Conservation (phyloP, 2,888 invertebrate species). For the Drosophila mimica region DNA sequence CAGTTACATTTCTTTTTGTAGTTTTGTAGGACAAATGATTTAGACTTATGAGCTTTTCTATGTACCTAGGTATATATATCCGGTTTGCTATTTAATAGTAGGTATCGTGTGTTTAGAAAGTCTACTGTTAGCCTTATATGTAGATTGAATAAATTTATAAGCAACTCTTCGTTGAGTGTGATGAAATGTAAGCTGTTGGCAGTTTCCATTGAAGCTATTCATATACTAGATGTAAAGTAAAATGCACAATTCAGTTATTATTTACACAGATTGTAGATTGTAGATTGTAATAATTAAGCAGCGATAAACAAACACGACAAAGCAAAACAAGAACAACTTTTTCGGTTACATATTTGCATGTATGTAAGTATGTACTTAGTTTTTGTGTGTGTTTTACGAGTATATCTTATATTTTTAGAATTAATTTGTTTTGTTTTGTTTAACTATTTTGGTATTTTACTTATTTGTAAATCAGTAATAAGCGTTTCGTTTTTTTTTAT, state of each 20-base stretch:
- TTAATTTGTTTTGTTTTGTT: constrained; percentile 46
- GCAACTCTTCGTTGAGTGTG: constrained; percentile 31
- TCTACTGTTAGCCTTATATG: constrained; percentile 43
- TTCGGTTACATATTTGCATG: constrained; percentile 20
- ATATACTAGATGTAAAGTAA: constrained; percentile 27
- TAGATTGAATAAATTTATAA: constrained; percentile 32
- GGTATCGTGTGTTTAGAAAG: constrained; percentile 52
- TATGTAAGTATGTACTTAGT: constrained; percentile 21
- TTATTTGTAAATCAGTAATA: constrained; percentile 73
- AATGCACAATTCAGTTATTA: constrained; percentile 52
- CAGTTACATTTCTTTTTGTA: constrained; percentile 13
- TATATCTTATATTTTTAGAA: constrained; percentile 33
- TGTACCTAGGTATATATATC: constrained; percentile 24
- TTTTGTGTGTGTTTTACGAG: constrained; percentile 7
- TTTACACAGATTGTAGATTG: constrained; percentile 31
- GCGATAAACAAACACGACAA: constrained; percentile 31
- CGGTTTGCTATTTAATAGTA: constrained; percentile 38
- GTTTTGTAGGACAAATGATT: constrained; percentile 17
- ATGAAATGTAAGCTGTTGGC: constrained; percentile 50
- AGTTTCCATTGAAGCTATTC: constrained; percentile 48
- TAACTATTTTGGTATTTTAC: constrained; percentile 60
- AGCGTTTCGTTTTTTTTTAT: constrained; percentile 70
- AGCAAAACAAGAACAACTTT: constrained; percentile 48
- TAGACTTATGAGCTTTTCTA: constrained; percentile 7
- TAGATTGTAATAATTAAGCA: constrained; percentile 6